Percentiles rank a stretch among this genome's conserved stretches.
These are phyloP conservation scores for Lota lota DNA, from an alignment of 2,113 vertebrate species.

Conservation along the genomic window DNA sequence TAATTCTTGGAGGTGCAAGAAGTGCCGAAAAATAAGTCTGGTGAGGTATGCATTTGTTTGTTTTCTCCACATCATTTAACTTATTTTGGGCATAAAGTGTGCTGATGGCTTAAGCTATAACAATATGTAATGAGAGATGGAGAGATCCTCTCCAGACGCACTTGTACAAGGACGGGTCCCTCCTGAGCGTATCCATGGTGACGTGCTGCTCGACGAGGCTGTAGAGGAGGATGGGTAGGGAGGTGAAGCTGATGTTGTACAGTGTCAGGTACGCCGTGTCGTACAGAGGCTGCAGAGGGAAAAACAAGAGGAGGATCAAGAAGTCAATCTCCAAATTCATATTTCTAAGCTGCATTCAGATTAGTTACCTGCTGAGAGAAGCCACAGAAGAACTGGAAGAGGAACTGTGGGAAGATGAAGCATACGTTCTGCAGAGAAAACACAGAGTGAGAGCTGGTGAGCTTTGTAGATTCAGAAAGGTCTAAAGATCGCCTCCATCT, in stretches of 20 bases:
- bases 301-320: neutral
- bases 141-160: slow-evolving; percentile 43
- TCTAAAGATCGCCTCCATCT: slow-evolving; percentile 49
- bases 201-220: slow-evolving; percentile 94
- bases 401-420: slow-evolving; percentile 99
- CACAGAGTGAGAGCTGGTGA: neutral
- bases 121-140: too few species aligned
- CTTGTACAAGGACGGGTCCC: slow-evolving; percentile 92
- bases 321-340: neutral
- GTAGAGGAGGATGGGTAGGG: slow-evolving; percentile 94
- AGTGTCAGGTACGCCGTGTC: slow-evolving; percentile 96
- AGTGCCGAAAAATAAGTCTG: too few species aligned
- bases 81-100: too few species aligned
- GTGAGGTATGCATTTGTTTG: too few species aligned
- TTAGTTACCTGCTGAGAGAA: slow-evolving; percentile 92
- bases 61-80: too few species aligned
- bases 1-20: too few species aligned
- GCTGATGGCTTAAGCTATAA: too few species aligned
- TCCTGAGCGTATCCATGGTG: slow-evolving; percentile 83
- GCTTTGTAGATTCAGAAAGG: slow-evolving; percentile 24
- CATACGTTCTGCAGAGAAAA: slow-evolving; percentile 88
- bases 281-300: slow-evolving; percentile 85
- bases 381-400: slow-evolving; percentile 99
- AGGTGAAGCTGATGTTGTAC: slow-evolving; percentile 99
- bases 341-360: neutral